Conservation (phyloP, 2,797 vertebrate genomes). For the Siniperca undulata region DNA sequence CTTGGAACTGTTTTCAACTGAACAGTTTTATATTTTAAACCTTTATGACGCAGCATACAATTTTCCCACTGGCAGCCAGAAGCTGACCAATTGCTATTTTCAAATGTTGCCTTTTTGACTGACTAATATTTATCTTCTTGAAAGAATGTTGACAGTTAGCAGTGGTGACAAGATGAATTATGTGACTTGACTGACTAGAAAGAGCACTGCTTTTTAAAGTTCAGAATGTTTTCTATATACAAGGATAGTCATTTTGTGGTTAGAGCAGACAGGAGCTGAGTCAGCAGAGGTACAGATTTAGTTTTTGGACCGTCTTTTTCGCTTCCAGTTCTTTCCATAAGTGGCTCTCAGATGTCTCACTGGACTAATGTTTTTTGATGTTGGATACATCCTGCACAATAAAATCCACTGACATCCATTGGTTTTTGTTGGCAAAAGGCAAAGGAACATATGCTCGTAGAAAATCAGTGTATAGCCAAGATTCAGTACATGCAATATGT, state of each 20-base stretch:
- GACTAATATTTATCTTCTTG: background rate
- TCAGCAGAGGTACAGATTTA: background rate
- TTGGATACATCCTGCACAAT: background rate
- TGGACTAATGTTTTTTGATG: background rate
- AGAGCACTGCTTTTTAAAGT: background rate
- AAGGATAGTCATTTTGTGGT: background rate
- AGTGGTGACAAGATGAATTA: background rate
- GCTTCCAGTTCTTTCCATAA: background rate
- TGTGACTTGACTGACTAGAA: background rate
- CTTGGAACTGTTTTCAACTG: background rate
- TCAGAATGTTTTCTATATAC: background rate
- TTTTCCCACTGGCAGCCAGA: background rate
- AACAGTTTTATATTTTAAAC: background rate
- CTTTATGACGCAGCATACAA: background rate
- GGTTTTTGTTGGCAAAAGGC: background rate
- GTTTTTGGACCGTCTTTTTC: background rate
- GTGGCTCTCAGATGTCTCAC: background rate
- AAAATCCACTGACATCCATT: background rate
- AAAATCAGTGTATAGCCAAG: background rate
- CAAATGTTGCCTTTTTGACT: background rate
- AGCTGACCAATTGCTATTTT: background rate
- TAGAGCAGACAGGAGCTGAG: background rate
- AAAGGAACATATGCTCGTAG: background rate
- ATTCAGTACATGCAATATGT: background rate
- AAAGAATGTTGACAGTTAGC: no score